A percentile compares a stretch with the other conserved stretches of the same genome.
phyloP scores from a whole-genome alignment of 2,888 invertebrate species.

The Cheilosia variabilis region DNA sequence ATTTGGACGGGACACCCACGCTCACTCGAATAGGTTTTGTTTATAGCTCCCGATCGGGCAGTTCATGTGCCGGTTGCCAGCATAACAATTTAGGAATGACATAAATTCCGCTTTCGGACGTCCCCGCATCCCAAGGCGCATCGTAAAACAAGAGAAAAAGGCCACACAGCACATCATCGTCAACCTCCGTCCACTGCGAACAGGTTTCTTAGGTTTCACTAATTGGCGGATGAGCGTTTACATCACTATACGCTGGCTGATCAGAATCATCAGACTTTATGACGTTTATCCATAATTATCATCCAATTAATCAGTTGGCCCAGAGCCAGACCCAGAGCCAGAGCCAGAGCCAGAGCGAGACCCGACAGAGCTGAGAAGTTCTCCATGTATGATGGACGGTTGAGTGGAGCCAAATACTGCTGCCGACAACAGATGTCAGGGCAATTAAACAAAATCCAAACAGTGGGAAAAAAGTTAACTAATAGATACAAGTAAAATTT shows the following conservation, averaged over 20 bases:
- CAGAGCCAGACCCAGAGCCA: conserved; percentile 35
- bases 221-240: conserved; percentile 73
- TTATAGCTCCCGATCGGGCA: conserved; percentile 74
- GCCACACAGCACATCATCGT: conserved; percentile 44
- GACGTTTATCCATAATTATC: conserved; percentile 76
- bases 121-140: conserved; percentile 11
- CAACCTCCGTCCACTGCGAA: conserved; percentile 26
- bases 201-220: conserved; percentile 64
- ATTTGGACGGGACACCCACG: conserved; percentile 44
- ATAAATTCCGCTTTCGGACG: conserved; percentile 69
- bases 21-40: conserved; percentile 46
- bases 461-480: conserved; percentile 63
- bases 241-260: conserved; percentile 69
- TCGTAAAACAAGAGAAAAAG: conserved; percentile 67
- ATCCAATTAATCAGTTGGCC: conserved; percentile 72
- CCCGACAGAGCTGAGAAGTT: conserved; percentile 26
- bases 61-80: conserved; percentile 61
- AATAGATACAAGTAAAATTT: conserved; percentile 66
- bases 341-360: conserved; percentile 23
- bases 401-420: neutral
- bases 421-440: conserved; percentile 72
- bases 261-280: conserved; percentile 71
- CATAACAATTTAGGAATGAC: conserved; percentile 70
- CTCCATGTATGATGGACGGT: neutral
- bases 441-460: conserved; percentile 70